These are phyloP conservation scores for Mesocentrotus franciscanus DNA, from an alignment of 53 echinoderm and acorn worm species.

Conservation along the genomic window DNA sequence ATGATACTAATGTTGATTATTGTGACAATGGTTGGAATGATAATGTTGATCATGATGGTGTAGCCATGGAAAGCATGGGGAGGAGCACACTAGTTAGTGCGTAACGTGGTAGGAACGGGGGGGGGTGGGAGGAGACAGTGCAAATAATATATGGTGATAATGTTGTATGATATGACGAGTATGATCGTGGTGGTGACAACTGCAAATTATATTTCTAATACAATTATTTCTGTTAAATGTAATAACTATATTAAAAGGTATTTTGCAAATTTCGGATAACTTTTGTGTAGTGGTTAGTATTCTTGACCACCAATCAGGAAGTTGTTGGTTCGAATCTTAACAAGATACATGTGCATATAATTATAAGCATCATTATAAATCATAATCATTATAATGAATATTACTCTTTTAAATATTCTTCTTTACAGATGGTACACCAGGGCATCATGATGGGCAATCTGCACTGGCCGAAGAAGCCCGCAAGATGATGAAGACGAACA, in stretches of 20 bases:
- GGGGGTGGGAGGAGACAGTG: neutral
- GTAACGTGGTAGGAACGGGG: neutral
- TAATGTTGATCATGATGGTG: neutral
- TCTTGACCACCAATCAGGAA: too few relatives aligned
- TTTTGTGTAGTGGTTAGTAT: too few relatives aligned
- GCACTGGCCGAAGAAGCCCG: conserved; percentile 84
- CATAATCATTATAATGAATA: neutral
- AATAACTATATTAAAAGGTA: too few relatives aligned
- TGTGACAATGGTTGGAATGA: neutral
- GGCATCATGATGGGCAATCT: conserved; percentile 64
- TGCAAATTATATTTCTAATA: too few relatives aligned
- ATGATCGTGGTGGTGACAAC: neutral
- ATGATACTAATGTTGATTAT: neutral
- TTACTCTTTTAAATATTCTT: neutral
- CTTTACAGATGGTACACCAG: conserved; percentile 56
- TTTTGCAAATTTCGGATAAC: too few relatives aligned
- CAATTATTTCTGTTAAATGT: too few relatives aligned
- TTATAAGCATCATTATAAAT: too few relatives aligned
- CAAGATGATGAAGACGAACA: conserved; percentile 94
- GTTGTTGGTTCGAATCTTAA: too few relatives aligned
- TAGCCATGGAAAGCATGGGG: neutral
- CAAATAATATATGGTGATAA: neutral
- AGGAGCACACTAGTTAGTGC: neutral
- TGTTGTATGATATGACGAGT: neutral
- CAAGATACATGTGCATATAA: too few relatives aligned